These are phyloP conservation scores for Nyleta sp. DNA, from an alignment of 2,888 invertebrate species.

Conservation along the genomic window DNA sequence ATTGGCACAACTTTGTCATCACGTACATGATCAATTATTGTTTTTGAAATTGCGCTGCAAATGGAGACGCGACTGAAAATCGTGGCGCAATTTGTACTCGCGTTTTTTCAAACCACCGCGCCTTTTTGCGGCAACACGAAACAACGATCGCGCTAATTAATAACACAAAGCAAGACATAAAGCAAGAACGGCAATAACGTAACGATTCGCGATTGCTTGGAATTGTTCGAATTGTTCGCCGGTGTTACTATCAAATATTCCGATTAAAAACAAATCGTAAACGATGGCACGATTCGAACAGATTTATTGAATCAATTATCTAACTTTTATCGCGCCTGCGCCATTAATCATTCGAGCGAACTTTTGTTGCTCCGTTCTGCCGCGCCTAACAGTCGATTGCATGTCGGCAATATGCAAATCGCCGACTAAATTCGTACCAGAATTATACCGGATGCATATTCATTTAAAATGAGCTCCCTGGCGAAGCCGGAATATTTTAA, in stretches of 20 bases:
- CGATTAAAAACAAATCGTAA: slow-evolving; percentile 3
- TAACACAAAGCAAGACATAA: slow-evolving; percentile 37
- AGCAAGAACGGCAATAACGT: slow-evolving; percentile 31
- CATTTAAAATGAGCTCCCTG: slow-evolving; percentile 37
- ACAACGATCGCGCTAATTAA: slow-evolving; percentile 34
- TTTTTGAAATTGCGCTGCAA: slow-evolving; percentile 31
- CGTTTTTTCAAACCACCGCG: slow-evolving; percentile 18
- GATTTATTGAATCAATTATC: slow-evolving; percentile 4
- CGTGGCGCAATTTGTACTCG: slow-evolving; percentile 26
- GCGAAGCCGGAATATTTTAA: slow-evolving; percentile 47
- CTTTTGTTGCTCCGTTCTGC: slow-evolving; percentile 16
- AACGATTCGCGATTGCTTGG: slow-evolving; percentile 13
- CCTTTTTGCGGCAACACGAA: slow-evolving; percentile 43
- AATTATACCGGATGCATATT: slow-evolving; percentile 40
- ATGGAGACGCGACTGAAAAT: slow-evolving; percentile 37
- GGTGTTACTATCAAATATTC: slow-evolving; percentile 20
- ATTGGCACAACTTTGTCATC: slow-evolving; percentile 43
- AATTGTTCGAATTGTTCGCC: slow-evolving; percentile 40
- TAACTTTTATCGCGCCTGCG: neutral
- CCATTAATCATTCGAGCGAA: neutral
- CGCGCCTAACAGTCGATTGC: slow-evolving; percentile 16
- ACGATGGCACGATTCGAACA: neutral
- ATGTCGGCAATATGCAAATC: slow-evolving; percentile 45
- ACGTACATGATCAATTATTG: slow-evolving; percentile 22
- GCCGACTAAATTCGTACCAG: slow-evolving; percentile 35